Conservation (phyloP, 64 coral and sea anemone species). For the Astreopora myriophthalma region DNA sequence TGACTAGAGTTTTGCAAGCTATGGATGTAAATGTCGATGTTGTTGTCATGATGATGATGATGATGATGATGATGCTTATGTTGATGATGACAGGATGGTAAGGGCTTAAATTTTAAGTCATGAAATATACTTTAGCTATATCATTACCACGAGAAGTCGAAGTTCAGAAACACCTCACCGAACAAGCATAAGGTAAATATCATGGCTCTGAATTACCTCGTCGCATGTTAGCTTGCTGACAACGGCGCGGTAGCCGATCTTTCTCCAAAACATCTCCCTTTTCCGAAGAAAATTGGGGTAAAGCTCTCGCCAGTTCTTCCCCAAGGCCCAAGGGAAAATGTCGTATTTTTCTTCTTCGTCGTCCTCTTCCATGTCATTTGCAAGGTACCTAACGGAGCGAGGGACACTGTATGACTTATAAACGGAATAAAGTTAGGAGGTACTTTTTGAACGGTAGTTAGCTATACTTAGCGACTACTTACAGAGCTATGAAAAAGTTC, state of each 20-base stretch:
- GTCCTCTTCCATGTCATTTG: conserved; percentile 99
- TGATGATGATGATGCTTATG: no score
- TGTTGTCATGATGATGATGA: no score
- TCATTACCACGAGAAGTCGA: background rate
- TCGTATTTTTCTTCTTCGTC: conserved; percentile 99
- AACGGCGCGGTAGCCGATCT: conserved; percentile 92
- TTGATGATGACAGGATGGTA: background rate
- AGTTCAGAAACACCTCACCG: no score
- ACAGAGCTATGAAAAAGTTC: conserved; percentile 98
- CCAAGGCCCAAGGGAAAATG: conserved; percentile 97
- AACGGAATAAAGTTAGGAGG: no score
- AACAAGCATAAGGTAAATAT: no score
- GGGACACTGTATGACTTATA: no score
- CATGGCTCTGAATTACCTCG: conserved; percentile 85
- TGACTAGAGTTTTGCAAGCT: no score
- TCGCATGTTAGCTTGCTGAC: conserved; percentile 95
- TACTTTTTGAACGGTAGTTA: no score
- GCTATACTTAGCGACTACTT: no score
- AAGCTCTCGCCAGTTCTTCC: conserved; percentile 91
- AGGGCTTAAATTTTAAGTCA: no score
- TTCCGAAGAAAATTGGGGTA: conserved; percentile 84
- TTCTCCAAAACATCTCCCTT: conserved; percentile 89
- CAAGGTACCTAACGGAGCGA: conserved; percentile 65
- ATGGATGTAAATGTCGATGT: no score
- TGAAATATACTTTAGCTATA: no score